Evolutionary conservation across 2,888 invertebrate genomes (phyloP).

Genomic region (Onchidella celtica): DNA sequence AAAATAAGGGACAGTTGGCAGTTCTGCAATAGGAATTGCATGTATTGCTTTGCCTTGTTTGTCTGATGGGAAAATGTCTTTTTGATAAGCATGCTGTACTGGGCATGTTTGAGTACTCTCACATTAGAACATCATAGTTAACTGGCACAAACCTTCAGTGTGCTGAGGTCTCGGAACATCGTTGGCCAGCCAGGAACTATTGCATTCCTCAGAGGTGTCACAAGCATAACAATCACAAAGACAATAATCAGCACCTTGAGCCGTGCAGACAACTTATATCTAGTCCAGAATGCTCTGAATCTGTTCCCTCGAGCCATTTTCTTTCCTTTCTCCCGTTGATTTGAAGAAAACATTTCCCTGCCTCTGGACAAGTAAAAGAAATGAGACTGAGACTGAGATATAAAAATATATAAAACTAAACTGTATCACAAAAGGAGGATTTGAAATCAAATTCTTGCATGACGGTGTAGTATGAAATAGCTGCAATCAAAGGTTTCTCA

Average conservation of each 20-base stretch:
- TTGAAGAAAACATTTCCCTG: not conserved
- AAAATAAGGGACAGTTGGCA: too few relatives aligned
- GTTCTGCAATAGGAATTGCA: too few relatives aligned
- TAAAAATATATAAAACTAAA: not conserved
- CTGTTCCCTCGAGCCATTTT: constrained; percentile 18
- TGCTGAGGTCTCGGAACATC: constrained; percentile 40
- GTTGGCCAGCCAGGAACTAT: constrained; percentile 47
- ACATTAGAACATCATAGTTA: too few relatives aligned
- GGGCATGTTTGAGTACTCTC: too few relatives aligned
- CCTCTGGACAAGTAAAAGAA: not conserved
- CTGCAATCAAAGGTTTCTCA: too few relatives aligned
- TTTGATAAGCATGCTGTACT: too few relatives aligned
- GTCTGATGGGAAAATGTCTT: too few relatives aligned
- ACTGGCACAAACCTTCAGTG: constrained; percentile 48
- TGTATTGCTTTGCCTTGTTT: too few relatives aligned
- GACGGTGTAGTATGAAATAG: too few relatives aligned
- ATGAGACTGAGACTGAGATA: not conserved
- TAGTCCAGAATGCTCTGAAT: constrained; percentile 16
- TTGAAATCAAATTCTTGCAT: too few relatives aligned
- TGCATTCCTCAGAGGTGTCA: constrained; percentile 48
- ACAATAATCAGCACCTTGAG: constrained; percentile 42
- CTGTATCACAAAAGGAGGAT: too few relatives aligned
- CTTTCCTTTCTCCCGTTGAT: too few relatives aligned
- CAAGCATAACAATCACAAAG: constrained; percentile 22
- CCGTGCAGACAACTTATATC: constrained; percentile 45